phyloP scores from a whole-genome alignment of 2,888 invertebrate species.

The Limnephilus auricula region DNA sequence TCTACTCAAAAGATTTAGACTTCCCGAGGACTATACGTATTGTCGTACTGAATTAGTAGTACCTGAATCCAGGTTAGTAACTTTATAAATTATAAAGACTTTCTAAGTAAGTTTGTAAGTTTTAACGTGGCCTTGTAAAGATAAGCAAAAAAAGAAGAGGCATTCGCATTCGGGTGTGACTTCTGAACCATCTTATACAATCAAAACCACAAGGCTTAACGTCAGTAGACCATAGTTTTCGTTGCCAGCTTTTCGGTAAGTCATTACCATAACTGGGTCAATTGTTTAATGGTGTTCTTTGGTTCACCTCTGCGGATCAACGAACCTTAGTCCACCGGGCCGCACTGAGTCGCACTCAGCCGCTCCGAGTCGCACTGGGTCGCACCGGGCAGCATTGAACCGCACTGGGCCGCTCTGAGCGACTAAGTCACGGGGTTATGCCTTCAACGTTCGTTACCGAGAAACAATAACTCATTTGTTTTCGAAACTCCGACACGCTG shows the following conservation, averaged over 20 bases:
- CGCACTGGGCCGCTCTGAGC: neutral
- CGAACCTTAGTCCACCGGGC: conserved; percentile 9
- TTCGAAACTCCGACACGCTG: conserved; percentile 7
- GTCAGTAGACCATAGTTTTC: conserved; percentile 23
- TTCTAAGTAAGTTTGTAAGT: neutral
- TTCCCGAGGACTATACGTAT: no score
- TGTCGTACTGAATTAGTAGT: no score
- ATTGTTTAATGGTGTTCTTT: conserved; percentile 37
- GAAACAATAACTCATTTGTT: conserved; percentile 11
- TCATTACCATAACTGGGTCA: conserved; percentile 41
- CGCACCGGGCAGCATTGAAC: neutral
- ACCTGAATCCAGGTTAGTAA: no score
- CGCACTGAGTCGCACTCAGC: no score
- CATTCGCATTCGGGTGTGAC: neutral
- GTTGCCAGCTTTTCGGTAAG: conserved; percentile 33
- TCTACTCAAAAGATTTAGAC: no score
- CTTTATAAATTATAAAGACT: neutral
- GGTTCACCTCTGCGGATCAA: conserved; percentile 34
- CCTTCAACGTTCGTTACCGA: neutral
- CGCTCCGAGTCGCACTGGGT: neutral
- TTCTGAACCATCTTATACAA: neutral
- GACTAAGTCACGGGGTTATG: neutral
- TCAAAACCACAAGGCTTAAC: conserved; percentile 23
- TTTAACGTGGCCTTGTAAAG: neutral
- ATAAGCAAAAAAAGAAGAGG: neutral